Evolutionary conservation across 2,888 invertebrate species (phyloP).

Genomic region (Hirtodrosophila duncani): DNA sequence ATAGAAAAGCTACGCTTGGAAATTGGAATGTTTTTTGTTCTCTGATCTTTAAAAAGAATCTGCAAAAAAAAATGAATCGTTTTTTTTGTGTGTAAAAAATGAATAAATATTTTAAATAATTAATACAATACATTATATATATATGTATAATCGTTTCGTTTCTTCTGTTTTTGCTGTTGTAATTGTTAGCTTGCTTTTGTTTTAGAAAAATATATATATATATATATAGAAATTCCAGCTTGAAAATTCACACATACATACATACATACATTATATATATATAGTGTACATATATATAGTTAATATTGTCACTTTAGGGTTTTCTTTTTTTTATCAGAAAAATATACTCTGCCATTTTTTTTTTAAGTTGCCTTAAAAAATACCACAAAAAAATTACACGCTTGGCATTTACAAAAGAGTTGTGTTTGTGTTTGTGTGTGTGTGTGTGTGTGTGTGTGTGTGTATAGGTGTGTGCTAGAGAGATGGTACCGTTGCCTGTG

Average conservation of each 20-base stretch:
- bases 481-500: neutral
- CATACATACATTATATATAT: slow-evolving; percentile 1
- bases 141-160: slow-evolving; percentile 35
- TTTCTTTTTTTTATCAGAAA: too few species aligned
- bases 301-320: slow-evolving; percentile 74
- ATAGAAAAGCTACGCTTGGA: too few species aligned
- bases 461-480: slow-evolving; percentile 11
- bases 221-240: slow-evolving; percentile 33
- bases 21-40: slow-evolving; percentile 14
- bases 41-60: slow-evolving; percentile 15
- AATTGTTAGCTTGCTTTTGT: slow-evolving; percentile 20
- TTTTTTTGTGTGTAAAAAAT: slow-evolving; percentile 10
- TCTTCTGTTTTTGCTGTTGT: slow-evolving; percentile 7
- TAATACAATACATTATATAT: slow-evolving; percentile 19
- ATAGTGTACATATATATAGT: slow-evolving; percentile 34
- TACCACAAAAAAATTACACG: slow-evolving; percentile 30
- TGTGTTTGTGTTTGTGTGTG: slow-evolving; percentile 6
- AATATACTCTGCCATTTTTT: slow-evolving; percentile 49
- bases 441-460: slow-evolving; percentile 19
- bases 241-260: slow-evolving; percentile 23
- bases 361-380: slow-evolving; percentile 13
- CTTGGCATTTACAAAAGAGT: slow-evolving; percentile 41
- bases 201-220: slow-evolving; percentile 47
- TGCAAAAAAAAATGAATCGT: too few species aligned
- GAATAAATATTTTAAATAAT: slow-evolving; percentile 11